Conservation (phyloP, 2,113 vertebrate species). For the Ochotona curzoniae region DNA sequence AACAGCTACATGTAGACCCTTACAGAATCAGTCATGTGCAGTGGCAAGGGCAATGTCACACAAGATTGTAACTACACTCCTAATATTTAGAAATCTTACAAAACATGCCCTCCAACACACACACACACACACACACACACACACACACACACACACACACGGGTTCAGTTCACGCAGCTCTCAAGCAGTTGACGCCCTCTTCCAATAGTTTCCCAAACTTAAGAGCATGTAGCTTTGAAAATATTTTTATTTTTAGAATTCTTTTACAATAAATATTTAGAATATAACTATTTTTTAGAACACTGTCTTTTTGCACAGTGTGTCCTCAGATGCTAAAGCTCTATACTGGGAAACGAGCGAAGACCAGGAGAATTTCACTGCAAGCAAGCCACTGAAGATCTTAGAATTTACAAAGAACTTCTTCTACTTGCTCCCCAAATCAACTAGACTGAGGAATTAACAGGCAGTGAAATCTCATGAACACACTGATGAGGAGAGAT, state of each 20-base stretch:
- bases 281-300: background rate
- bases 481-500: background rate
- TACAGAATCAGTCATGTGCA: constrained; percentile 86
- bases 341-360: background rate
- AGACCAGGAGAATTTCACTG: background rate
- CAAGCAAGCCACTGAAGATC: background rate
- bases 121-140: constrained; percentile 39
- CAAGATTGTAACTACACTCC: constrained; percentile 76
- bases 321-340: background rate
- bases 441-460: background rate
- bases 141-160: constrained; percentile 36
- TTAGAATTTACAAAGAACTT: background rate
- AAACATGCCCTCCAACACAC: constrained; percentile 61
- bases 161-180: constrained; percentile 9
- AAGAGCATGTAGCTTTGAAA: constrained; percentile 12
- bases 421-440: background rate
- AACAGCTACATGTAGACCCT: constrained; percentile 84
- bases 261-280: too few relatives aligned
- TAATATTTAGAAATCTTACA: constrained; percentile 81
- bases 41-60: constrained; percentile 82
- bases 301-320: background rate
- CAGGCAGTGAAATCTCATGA: background rate
- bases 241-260: background rate
- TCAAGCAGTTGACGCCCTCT: constrained; percentile 69
- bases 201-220: constrained; percentile 75